phyloP scores from a whole-genome alignment of 2,797 vertebrate genomes.

The Babyrousa celebensis region DNA sequence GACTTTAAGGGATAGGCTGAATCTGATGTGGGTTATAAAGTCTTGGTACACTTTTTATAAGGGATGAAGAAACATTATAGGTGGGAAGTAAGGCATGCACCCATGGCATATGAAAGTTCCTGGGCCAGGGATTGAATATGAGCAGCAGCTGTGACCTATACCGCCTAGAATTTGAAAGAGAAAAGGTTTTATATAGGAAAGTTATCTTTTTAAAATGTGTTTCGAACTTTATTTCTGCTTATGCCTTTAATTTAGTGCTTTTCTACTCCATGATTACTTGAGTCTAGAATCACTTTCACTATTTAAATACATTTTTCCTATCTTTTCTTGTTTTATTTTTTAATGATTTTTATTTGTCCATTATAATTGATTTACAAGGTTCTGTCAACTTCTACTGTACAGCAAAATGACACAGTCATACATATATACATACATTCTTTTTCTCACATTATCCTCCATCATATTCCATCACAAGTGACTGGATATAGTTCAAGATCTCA shows the following conservation, averaged over 20 bases:
- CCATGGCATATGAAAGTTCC: no score
- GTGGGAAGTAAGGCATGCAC: background rate
- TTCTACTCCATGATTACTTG: background rate
- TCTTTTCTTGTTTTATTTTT: background rate
- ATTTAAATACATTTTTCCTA: background rate
- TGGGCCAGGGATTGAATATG: no score
- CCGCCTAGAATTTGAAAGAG: background rate
- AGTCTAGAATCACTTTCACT: constrained; percentile 31
- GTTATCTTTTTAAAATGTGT: background rate
- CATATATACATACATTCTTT: no score
- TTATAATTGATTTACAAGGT: no score
- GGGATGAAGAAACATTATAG: constrained; percentile 7
- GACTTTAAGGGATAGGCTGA: background rate
- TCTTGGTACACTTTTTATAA: constrained; percentile 36
- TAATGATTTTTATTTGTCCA: no score
- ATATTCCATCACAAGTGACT: no score
- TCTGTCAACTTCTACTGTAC: no score
- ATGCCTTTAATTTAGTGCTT: constrained; percentile 2
- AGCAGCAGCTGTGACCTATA: no score
- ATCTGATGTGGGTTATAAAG: constrained; percentile 6
- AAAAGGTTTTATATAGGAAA: background rate
- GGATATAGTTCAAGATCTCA: no score
- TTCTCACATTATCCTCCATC: no score
- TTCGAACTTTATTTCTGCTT: background rate
- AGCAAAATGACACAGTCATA: no score